Evolutionary conservation across 1,140 invertebrate species (phyloP), one percentile per base, ranked within the genome.

Genomic region (Trichonephila clavipes): DNA sequence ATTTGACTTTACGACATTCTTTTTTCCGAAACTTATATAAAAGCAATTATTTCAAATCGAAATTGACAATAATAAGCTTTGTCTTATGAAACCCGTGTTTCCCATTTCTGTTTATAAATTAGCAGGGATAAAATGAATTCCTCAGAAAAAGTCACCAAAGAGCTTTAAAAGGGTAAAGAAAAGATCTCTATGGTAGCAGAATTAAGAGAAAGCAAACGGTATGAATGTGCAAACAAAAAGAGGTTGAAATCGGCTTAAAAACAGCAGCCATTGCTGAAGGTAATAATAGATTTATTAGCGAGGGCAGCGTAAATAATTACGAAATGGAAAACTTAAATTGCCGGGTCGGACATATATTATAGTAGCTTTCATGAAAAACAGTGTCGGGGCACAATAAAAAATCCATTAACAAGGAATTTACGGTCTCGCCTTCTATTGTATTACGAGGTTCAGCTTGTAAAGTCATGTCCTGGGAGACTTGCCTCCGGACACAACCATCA

Each of bases 341-440:
- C 86, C 61, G 58, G 62, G 24, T 90, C 77, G 77, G 93, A 89
- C 77, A 94, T 94, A 90, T 90, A 94, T 94, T 94, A 88, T n/a
- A 44, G 85, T 64, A 66, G 58, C 90, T 93, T 88, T 94, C 87
- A 85, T 51, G 92, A 88, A 88, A 93, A 93, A 86, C 92, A 72
- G 66, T 88, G 92, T 62, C 72, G 59, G 72, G 61, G 44, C 77
- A 83, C 93, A 94, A 94, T 94, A 94, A 94, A 94, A 94, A 89
- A 89, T 94, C 93, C 93, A 94, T 94, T 94, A 94, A 94, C 93
- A 90, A 89, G 88, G 88, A 94, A 94, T 94, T 94, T 94, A 94
- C 93, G 93, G 87, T 89, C 88, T 89, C 87, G 77, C 72, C 93
- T 89, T 94, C 87, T 89, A 94, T 94, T 94, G 93, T 85, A 89